Percentiles rank a stretch among this genome's conserved stretches.
phyloP scores from a whole-genome alignment of 2,888 invertebrate species.

The Aricia artaxerxes region DNA sequence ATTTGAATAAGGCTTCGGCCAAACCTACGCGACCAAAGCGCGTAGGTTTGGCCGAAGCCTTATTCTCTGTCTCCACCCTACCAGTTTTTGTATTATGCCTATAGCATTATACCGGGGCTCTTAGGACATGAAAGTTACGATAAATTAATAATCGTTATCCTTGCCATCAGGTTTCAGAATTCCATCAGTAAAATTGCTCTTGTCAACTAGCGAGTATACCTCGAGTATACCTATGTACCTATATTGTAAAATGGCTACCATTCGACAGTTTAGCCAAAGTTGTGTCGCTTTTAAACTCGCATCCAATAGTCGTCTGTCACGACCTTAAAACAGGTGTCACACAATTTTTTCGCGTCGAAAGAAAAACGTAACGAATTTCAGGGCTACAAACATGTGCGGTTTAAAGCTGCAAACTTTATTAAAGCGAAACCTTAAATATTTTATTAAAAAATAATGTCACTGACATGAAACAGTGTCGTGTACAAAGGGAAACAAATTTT shows the following conservation, averaged over 20 bases:
- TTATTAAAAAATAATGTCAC: conserved; percentile 28
- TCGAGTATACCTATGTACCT: no score
- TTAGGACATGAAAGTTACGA: no score
- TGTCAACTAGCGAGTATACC: no score
- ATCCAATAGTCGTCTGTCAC: background rate
- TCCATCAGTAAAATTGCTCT: no score
- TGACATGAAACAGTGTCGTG: conserved; percentile 19
- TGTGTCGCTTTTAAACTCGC: background rate
- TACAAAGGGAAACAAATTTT: conserved; percentile 26
- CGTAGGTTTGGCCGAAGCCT: no score
- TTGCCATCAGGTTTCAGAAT: no score
- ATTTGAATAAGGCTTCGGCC: no score
- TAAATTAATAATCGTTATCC: no score
- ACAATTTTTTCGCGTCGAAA: background rate
- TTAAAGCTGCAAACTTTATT: background rate
- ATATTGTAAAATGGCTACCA: background rate
- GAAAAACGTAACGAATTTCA: background rate
- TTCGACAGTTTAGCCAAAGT: background rate
- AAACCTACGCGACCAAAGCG: no score
- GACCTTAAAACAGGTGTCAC: background rate
- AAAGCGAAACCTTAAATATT: background rate
- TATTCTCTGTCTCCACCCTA: no score
- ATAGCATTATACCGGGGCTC: no score
- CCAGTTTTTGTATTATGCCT: no score
- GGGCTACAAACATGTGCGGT: background rate